Evolutionary conservation across 1,140 invertebrate species (phyloP).

Genomic region (Penaeus vannamei): DNA sequence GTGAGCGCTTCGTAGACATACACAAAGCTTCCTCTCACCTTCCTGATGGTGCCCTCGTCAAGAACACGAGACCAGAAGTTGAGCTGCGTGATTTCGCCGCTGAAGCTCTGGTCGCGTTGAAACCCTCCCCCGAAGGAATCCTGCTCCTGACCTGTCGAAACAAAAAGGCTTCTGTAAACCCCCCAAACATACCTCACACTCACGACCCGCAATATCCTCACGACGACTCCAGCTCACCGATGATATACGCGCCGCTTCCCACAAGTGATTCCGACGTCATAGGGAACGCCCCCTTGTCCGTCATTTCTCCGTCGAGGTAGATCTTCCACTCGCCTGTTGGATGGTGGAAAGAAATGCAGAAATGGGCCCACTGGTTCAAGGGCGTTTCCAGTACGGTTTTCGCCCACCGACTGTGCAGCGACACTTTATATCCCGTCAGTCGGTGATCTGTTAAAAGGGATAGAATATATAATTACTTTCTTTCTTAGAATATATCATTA

Average conservation of each 20-base stretch:
- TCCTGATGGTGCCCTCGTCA: background rate
- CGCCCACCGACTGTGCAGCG: slow-evolving; percentile 56
- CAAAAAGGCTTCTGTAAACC: background rate
- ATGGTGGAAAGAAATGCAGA: slow-evolving; percentile 47
- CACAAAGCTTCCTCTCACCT: background rate
- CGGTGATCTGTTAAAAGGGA: slow-evolving; percentile 45
- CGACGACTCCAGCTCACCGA: slow-evolving; percentile 39
- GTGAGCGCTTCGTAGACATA: background rate
- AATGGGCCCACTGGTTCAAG: slow-evolving; percentile 32
- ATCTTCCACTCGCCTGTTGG: slow-evolving; percentile 18
- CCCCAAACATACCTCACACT: background rate
- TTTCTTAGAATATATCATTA: too few relatives aligned
- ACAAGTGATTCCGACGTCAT: background rate
- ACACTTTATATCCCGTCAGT: slow-evolving; percentile 46
- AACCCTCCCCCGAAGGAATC: slow-evolving; percentile 48
- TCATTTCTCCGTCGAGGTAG: slow-evolving; percentile 39
- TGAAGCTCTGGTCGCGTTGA: slow-evolving; percentile 59
- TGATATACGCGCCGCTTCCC: slow-evolving; percentile 45
- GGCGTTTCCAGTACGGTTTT: slow-evolving; percentile 40
- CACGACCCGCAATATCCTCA: background rate
- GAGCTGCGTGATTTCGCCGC: slow-evolving; percentile 53
- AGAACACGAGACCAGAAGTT: slow-evolving; percentile 46
- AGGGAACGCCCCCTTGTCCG: slow-evolving; percentile 24
- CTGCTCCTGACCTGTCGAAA: slow-evolving; percentile 52
- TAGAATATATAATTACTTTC: too few relatives aligned